Evolutionary conservation across 2,113 vertebrate species (phyloP).

Genomic region (Cariama cristata): DNA sequence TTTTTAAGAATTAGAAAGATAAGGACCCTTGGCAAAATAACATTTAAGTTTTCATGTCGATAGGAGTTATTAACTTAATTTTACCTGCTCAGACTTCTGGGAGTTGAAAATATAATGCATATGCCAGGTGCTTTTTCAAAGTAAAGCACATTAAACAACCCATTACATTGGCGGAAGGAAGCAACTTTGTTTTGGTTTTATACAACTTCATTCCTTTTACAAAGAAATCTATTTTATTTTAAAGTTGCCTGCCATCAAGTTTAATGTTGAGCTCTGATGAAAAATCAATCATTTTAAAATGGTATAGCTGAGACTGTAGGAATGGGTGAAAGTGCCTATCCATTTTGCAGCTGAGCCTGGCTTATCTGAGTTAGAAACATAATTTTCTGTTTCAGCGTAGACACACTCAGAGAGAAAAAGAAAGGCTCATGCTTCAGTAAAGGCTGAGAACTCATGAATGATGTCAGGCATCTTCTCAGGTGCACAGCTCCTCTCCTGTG

Average conservation of each 20-base stretch:
- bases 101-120: neutral
- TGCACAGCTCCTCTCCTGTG: neutral
- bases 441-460: neutral
- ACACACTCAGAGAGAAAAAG: neutral
- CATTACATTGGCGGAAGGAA: neutral
- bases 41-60: neutral
- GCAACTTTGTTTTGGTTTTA: neutral
- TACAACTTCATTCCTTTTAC: neutral
- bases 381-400: neutral
- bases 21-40: neutral
- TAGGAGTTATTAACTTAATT: neutral
- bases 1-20: neutral
- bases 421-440: neutral
- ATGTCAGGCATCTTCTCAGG: neutral
- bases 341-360: neutral
- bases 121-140: neutral
- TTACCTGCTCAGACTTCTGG: neutral
- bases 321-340: neutral
- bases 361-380: neutral
- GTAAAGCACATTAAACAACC: neutral
- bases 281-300: conserved; percentile 4
- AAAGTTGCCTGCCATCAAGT: neutral
- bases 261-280: neutral
- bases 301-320: neutral
- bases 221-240: neutral